Evolutionary conservation across 2,797 vertebrate genomes (phyloP).

Genomic region (Lacerta bilineata): DNA sequence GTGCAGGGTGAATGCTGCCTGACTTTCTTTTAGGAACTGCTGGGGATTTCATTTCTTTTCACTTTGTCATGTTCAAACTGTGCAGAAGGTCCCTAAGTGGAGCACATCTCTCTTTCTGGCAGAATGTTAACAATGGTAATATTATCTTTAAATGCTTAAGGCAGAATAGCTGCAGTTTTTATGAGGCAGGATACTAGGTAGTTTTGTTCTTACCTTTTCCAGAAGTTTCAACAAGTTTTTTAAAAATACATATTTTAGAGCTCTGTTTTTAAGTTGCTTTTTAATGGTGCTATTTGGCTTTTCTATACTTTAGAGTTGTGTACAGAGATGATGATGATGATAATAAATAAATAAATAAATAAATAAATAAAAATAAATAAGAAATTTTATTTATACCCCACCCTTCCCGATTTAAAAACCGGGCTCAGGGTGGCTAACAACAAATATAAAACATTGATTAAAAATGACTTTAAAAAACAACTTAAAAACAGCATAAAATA

Average conservation of each 20-base stretch:
- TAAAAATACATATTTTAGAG: neutral
- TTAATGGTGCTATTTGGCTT: constrained; percentile 14
- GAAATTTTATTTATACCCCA: too few relatives aligned
- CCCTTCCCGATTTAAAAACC: too few relatives aligned
- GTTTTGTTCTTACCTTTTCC: neutral
- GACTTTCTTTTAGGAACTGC: neutral
- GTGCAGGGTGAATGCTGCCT: constrained; percentile 22
- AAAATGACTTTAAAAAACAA: too few relatives aligned
- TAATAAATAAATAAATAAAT: too few relatives aligned
- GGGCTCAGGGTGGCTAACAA: too few relatives aligned
- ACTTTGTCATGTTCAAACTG: constrained; percentile 35
- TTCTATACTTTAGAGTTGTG: neutral
- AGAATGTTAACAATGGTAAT: constrained; percentile 34
- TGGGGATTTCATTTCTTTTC: constrained; percentile 52
- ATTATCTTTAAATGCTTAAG: constrained; percentile 45
- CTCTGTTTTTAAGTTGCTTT: neutral
- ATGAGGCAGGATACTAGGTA: constrained; percentile 5
- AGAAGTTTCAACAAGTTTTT: constrained; percentile 28
- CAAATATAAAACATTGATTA: too few relatives aligned
- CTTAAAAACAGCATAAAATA: too few relatives aligned
- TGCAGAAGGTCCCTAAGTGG: constrained; percentile 42
- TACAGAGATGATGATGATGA: too few relatives aligned
- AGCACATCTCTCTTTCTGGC: constrained; percentile 23
- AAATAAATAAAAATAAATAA: too few relatives aligned
- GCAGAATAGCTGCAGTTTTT: constrained; percentile 24